Base-by-base conservation (phyloP, 2,888 invertebrate species). In the Zhengitettix transpicula region DNA sequence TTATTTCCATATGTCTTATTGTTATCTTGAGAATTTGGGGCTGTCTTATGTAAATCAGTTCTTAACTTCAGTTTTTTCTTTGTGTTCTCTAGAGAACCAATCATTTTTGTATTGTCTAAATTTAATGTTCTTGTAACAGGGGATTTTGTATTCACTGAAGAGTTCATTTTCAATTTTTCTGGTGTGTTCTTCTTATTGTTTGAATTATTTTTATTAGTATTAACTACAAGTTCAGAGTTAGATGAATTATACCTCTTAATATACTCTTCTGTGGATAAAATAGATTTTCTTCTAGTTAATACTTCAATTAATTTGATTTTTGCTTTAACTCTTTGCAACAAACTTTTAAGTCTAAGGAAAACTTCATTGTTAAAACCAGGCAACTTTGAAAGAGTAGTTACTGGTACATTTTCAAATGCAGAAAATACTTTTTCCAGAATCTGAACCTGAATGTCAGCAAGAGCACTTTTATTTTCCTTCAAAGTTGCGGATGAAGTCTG, bases 391-490 rank as follows among this genome's bases (percentile, higher is more conserved):
- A 82, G 78, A 52, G 82, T 77, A 63, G 77, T 74, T 14, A 79
- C 72, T 1, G 85, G 85, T 65, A 85, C 81, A 71, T 78, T 79
- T 65, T 81, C 80, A 64, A 85, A 78, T 0, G 83, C 80, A 28
- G 72, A 72, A 63, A 76, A 79, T 66, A 81, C 79, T 71, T 81
- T 84, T 66, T 85, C 83, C 67, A 84, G 71, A 51, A 85, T 47
- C 47, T 47, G 12, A 14, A 47, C 12, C 47, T 47, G 47, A 14
- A 47, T 47, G 47, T 47, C n/a, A 12, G n/a, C n/a, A 14, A 47
- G n/a, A 47, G 47, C 12, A n/a, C 14, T n/a, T 47, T 47, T 47
- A 14, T 12, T 47, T 47, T 47, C 47, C n/a, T 47, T 47, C 9
- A 47, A n/a, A 47, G n/a, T n/a, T n/a, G 47, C 8, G 2, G 12